Conservation (phyloP, 1,140 invertebrate genomes). For the Araneus ventricosus region DNA sequence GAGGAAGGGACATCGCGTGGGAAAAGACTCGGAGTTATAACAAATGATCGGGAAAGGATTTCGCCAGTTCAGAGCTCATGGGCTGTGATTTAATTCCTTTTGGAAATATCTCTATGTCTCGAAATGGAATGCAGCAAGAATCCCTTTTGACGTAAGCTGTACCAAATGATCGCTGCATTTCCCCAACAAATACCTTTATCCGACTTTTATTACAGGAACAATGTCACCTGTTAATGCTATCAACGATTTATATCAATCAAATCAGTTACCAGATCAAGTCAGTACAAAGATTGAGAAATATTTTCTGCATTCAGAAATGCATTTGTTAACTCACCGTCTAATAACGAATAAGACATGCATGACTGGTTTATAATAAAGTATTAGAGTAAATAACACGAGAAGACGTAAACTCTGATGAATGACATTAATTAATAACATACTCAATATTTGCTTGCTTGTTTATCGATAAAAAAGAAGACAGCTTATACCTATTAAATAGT, state of each 20-base stretch:
- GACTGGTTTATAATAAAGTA: too few species aligned
- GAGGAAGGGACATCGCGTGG: not conserved
- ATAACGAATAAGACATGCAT: too few species aligned
- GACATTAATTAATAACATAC: too few species aligned
- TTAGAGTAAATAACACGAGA: too few species aligned
- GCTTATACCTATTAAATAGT: too few species aligned
- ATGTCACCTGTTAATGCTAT: not conserved
- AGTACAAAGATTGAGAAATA: not conserved
- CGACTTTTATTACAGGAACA: not conserved
- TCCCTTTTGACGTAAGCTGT: not conserved
- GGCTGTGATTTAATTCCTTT: conserved; percentile 53
- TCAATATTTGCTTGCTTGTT: too few species aligned
- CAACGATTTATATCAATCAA: not conserved
- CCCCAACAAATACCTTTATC: not conserved
- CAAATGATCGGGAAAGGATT: conserved; percentile 53
- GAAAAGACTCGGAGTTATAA: conserved; percentile 16
- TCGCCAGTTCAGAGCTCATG: not conserved
- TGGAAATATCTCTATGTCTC: not conserved
- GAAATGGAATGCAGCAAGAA: not conserved
- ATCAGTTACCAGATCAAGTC: not conserved
- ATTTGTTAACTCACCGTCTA: not conserved
- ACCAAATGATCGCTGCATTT: not conserved
- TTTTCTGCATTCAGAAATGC: not conserved
- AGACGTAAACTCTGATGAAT: too few species aligned
- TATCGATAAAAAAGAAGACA: too few species aligned